Conservation (phyloP, 2,888 invertebrate genomes). For the Prosopocoilus inquinatus region DNA sequence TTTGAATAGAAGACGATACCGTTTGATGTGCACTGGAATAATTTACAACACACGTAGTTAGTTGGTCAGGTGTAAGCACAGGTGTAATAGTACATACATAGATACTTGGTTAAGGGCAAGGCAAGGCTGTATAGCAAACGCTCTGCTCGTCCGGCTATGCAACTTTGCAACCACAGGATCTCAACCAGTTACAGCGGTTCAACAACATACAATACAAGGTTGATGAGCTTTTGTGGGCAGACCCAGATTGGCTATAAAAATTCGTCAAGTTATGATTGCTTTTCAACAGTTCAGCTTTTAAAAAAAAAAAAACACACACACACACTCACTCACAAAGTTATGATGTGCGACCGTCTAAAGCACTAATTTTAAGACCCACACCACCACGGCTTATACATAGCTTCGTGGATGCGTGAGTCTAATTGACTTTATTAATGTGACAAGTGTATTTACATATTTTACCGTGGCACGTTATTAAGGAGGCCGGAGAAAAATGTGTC, state of each 20-base stretch:
- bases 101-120: constrained; percentile 15
- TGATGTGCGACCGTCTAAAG: neutral
- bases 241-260: constrained; percentile 2
- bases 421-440: constrained; percentile 1
- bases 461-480: neutral
- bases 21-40: constrained; percentile 1
- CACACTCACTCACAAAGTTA: neutral
- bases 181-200: constrained; percentile 5
- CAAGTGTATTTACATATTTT: constrained; percentile 1
- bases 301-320: too few relatives aligned
- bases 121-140: neutral
- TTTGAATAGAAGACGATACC: too few relatives aligned
- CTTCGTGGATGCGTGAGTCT: neutral
- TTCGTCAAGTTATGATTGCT: constrained; percentile 4
- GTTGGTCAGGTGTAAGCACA: constrained; percentile 15
- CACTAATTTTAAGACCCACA: neutral
- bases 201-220: constrained; percentile 1
- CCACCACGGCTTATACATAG: neutral
- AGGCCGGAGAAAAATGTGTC: neutral
- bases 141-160: neutral
- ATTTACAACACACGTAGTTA: constrained; percentile 1
- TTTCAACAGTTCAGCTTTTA: neutral
- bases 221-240: constrained; percentile 4
- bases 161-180: neutral
- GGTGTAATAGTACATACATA: too few relatives aligned